phyloP scores from a whole-genome alignment of 1,140 invertebrate species.

The Metaphire vulgaris region DNA sequence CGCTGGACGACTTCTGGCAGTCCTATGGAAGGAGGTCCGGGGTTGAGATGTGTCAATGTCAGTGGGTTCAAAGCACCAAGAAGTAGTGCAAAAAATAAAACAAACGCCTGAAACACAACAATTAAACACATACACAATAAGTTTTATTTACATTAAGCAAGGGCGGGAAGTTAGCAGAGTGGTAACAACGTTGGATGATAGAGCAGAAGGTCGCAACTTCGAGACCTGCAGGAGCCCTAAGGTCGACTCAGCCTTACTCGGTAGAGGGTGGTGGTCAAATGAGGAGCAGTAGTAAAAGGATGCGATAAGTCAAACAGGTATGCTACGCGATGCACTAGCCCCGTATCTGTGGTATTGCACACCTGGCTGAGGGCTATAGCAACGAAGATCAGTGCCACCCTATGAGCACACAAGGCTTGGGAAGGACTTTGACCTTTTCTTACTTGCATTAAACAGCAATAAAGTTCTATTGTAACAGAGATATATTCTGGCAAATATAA shows the following conservation, averaged over 20 bases:
- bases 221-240: too few relatives aligned
- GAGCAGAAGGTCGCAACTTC: too few relatives aligned
- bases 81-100: neutral
- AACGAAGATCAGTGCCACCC: neutral
- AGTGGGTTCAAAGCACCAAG: neutral
- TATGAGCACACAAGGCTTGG: neutral
- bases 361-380: neutral
- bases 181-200: too few relatives aligned
- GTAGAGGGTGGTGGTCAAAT: neutral
- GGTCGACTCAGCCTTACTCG: neutral
- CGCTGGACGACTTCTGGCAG: neutral
- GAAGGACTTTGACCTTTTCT: neutral
- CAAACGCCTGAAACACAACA: neutral
- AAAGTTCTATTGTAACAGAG: too few relatives aligned
- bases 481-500: too few relatives aligned
- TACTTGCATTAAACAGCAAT: neutral
- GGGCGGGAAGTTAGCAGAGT: neutral
- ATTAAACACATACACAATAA: neutral
- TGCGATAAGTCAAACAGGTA: neutral
- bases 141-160: neutral
- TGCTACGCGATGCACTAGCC: too few relatives aligned
- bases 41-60: neutral
- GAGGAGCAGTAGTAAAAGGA: neutral
- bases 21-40: neutral
- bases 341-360: too few relatives aligned